A percentile compares a stretch with the other conserved stretches of the same genome.
Conservation (phyloP, 2,888 invertebrate species). For the Tiphia femorata region DNA sequence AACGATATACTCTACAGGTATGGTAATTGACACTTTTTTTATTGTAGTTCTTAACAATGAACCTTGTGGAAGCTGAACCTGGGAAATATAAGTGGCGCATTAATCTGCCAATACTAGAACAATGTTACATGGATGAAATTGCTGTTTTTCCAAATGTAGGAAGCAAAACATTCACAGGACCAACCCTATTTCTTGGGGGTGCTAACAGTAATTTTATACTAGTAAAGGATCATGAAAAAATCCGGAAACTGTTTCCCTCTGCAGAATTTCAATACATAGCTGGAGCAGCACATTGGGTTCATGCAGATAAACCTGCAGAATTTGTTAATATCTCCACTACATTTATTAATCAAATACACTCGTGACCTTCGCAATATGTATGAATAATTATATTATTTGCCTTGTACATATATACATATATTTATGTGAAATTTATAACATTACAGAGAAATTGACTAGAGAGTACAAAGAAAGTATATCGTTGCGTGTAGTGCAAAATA, state of each 20-base stretch:
- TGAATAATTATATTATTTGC: constrained; percentile 14
- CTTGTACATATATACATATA: constrained; percentile 46
- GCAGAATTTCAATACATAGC: constrained; percentile 79
- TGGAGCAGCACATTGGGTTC: constrained; percentile 94
- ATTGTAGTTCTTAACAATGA: constrained; percentile 84
- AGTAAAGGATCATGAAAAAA: constrained; percentile 73
- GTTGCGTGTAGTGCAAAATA: constrained; percentile 25
- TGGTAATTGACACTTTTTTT: constrained; percentile 53
- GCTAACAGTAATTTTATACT: constrained; percentile 84
- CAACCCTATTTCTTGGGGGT: constrained; percentile 88
- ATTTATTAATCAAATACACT: constrained; percentile 71
- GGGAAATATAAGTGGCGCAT: constrained; percentile 82
- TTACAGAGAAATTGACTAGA: constrained; percentile 32
- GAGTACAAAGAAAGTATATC: constrained; percentile 26
- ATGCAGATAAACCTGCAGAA: constrained; percentile 88
- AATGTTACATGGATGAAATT: constrained; percentile 76
- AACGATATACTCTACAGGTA: neutral
- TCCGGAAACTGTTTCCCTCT: constrained; percentile 80
- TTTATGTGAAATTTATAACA: constrained; percentile 37
- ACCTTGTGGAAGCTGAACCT: constrained; percentile 79
- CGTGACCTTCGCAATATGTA: constrained; percentile 19
- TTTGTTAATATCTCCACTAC: constrained; percentile 77
- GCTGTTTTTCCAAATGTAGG: constrained; percentile 75
- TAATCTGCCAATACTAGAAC: constrained; percentile 81
- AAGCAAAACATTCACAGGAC: constrained; percentile 72